Evolutionary conservation across 2,113 vertebrate species (phyloP), one percentile per base, ranked within the genome.

Genomic region (Noctilio leporinus): DNA sequence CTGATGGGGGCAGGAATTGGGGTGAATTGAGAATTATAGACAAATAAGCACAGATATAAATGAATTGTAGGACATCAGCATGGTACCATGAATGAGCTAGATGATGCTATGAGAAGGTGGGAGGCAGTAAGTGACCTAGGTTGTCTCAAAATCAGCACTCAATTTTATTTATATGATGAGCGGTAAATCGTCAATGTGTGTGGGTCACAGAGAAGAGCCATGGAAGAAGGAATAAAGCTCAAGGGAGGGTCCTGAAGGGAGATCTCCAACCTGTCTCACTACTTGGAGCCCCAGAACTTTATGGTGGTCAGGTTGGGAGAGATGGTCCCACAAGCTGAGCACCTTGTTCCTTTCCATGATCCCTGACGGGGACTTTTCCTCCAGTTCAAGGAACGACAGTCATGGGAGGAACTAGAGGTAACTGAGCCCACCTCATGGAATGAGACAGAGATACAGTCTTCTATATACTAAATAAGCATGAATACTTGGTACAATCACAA

Each of bases 1-100:
- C 0, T 10, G 3, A 38, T 69, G 59, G 19, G 3, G 5, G 5
- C 4, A 45, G 1, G 4, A 49, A 11, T 15, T 7, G 57, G 43
- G 16, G 45, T 10, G 10, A 35, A 3, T 35, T 20, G 20, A 82
- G 40, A 70, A 35, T 33, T 33, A 28, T 45, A 90, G 53, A 70
- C 77, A 62, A 69, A 43, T 7, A 64, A 19, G 89, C 64, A 19
- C 24, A 35, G 84, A 87, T 78, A 47, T 80, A 38, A 89, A 82
- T 35, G 40, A 82, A 62, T 33, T 43, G 53, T 81, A 7, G 22
- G 77, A 59, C 40, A 7, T 26, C 78, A 59, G 55, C 55, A 19
- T 40, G n/a, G 53, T 43, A 7, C 55, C 78, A 30, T 40, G 8
- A 80, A 28, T 17, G 35, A 40, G 49, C 26, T 4, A 59, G 38